phyloP scores from a whole-genome alignment of 2,888 invertebrate genomes.

The Xestoiulus laeticollis region DNA sequence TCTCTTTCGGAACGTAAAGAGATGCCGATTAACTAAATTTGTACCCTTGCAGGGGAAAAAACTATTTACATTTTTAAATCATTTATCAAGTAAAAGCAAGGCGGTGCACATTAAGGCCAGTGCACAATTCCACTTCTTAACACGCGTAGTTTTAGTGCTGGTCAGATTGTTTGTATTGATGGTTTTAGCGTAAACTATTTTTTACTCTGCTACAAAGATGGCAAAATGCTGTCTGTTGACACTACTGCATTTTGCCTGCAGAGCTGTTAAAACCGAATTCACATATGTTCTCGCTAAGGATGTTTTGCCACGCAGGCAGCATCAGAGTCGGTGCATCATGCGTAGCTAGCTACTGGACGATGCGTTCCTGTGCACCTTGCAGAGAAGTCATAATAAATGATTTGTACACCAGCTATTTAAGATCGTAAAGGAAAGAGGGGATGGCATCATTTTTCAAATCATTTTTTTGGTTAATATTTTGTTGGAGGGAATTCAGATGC shows the following conservation, averaged over 20 bases:
- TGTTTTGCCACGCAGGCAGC: neutral
- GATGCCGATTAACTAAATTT: conserved; percentile 5
- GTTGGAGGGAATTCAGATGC: conserved; percentile 1
- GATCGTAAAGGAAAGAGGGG: neutral
- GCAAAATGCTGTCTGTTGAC: too few species aligned
- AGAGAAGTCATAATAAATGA: neutral
- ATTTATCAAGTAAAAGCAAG: neutral
- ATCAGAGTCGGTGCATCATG: too few species aligned
- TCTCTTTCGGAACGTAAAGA: conserved; percentile 11
- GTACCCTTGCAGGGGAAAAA: conserved; percentile 27
- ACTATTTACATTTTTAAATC: neutral
- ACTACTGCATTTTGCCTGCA: too few species aligned
- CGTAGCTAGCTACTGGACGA: neutral
- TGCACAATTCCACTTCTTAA: neutral
- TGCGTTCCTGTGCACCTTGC: neutral
- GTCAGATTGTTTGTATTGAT: neutral
- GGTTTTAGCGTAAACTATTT: neutral
- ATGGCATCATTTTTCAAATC: neutral
- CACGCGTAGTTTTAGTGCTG: neutral
- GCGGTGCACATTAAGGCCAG: conserved; percentile 7
- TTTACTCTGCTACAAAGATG: too few species aligned
- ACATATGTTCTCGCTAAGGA: too few species aligned
- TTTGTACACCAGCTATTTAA: neutral
- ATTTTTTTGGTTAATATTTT: neutral
- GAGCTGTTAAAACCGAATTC: too few species aligned